Evolutionary conservation across 2,797 vertebrate genomes (phyloP), one percentile per base, ranked within the genome.

Genomic region (Distichodus sexfasciatus): DNA sequence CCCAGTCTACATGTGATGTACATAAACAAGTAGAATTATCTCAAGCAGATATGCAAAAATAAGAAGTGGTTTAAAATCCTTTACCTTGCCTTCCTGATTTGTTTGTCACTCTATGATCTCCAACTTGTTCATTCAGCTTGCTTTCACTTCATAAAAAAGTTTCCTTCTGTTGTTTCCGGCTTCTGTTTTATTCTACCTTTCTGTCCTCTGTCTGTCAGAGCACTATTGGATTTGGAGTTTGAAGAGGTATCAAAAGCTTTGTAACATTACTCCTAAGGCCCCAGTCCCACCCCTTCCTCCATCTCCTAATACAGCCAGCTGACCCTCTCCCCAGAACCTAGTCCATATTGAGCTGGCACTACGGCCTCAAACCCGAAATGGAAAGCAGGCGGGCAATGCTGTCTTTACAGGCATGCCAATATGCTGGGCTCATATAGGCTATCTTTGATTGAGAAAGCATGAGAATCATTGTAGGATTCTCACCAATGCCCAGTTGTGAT

Each of bases 291-390:
- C 47, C 40, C 31, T 60, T 78, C 66, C 70, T 77, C 69, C 53
- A 69, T 60, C 21, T 71, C 77, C 77, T 74, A 73, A 75, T 78
- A 79, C 66, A 76, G 47, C 40, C 50, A 75, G 71, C 72, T 67
- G 74, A 81, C 66, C 79, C 86, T 82, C 72, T 81, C 83, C 60
- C 85, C 87, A 87, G 85, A 87, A 90, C 87, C 87, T 77, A 89
- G 72, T 70, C 17, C 24, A 76, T 79, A 84, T 84, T 79, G 75
- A 72, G 70, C 71, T 63, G 72, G 62, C 46, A 43, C 67, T 69
- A 60, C 40, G 54, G 48, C 61, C 57, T 51, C 29, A 14, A 48
- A 31, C 65, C 57, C 46, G 41, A 70, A 50, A 71, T 47, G 72
- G 59, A 70, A 74, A 63, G 26, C 50, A 55, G 66, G 64, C 12